phyloP scores from a whole-genome alignment of 2,113 vertebrate genomes.

The Antigone vipio region DNA sequence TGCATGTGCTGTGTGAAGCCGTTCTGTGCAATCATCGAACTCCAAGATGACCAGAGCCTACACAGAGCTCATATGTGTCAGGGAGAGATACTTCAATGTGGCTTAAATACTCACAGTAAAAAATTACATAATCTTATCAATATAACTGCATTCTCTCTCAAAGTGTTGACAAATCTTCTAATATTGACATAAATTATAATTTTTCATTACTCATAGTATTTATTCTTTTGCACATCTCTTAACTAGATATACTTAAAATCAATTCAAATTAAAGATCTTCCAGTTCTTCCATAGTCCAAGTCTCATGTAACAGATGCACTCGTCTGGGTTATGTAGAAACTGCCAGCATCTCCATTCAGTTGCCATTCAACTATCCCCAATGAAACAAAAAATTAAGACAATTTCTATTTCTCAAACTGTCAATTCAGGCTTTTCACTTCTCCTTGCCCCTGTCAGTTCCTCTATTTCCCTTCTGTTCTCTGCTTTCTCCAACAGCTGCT shows the following conservation, averaged over 20 bases:
- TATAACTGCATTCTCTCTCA: not conserved
- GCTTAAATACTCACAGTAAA: not conserved
- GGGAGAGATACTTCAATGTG: accelerated
- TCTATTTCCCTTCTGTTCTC: not conserved
- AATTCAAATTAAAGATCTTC: not conserved
- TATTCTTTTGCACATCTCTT: not conserved
- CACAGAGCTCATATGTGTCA: accelerated
- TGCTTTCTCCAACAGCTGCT: not conserved
- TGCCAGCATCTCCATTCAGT: not conserved
- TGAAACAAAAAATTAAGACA: not conserved
- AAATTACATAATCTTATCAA: not conserved
- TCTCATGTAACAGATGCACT: not conserved
- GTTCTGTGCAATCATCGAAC: accelerated
- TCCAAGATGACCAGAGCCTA: not conserved
- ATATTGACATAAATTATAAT: not conserved
- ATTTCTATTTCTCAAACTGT: not conserved
- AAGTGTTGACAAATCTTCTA: not conserved
- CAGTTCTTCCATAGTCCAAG: not conserved
- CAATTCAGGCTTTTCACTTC: not conserved
- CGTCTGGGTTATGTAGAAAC: not conserved
- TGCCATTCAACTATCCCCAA: not conserved
- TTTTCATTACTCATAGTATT: not conserved
- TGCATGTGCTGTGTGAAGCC: accelerated
- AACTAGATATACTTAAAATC: not conserved
- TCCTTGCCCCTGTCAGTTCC: not conserved